Percentiles rank a stretch among this genome's conserved stretches.
phyloP scores from a whole-genome alignment of 2,888 invertebrate genomes.

The Mesorhabditis sp. region DNA sequence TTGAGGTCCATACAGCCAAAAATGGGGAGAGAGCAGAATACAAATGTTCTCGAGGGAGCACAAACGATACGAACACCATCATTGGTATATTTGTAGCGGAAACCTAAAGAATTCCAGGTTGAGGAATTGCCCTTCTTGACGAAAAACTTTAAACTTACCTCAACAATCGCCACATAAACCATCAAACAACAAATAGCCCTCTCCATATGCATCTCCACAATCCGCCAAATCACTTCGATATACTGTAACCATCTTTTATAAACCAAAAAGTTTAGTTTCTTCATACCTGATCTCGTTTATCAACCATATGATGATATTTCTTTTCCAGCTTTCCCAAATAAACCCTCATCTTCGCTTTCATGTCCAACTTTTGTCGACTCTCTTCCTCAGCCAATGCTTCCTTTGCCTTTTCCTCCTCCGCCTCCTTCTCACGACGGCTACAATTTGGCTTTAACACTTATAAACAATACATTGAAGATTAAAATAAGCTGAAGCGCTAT shows the following conservation, averaged over 20 bases:
- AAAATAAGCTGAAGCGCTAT: neutral
- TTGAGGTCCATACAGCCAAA: constrained; percentile 63
- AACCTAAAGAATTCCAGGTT: neutral
- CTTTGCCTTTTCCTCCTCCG: neutral
- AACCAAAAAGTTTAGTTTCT: neutral
- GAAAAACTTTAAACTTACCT: neutral
- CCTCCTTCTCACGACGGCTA: neutral
- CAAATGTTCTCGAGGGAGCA: neutral
- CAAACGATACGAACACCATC: neutral
- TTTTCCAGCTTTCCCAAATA: neutral
- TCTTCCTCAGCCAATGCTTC: neutral
- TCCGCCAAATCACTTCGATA: neutral
- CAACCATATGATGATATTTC: neutral
- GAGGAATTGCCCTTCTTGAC: neutral
- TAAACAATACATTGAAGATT: neutral
- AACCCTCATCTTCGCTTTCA: constrained; percentile 3
- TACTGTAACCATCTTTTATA: neutral
- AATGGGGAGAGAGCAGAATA: neutral
- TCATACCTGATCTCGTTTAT: neutral
- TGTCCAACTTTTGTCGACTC: neutral
- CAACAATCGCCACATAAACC: constrained; percentile 3
- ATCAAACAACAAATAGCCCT: neutral
- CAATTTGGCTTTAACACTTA: neutral
- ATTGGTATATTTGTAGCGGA: constrained; percentile 2
- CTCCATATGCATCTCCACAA: constrained; percentile 4